These are phyloP conservation scores for Artibeus jamaicensis DNA, from an alignment of 2,797 vertebrate species.

Conservation along the genomic window DNA sequence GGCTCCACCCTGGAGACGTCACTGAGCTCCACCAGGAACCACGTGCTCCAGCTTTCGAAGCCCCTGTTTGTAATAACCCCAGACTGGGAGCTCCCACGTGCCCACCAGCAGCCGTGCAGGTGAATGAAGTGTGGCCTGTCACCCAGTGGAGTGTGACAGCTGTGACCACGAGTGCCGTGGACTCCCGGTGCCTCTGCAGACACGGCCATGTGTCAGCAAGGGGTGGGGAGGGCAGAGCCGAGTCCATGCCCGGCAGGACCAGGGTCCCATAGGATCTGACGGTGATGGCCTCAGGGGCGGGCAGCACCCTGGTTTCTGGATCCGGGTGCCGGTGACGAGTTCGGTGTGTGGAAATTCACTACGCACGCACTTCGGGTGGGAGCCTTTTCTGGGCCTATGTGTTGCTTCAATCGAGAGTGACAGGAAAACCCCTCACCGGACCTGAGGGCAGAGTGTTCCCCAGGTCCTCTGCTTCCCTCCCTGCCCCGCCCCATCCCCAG, in stretches of 20 bases:
- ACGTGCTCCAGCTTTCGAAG: too few relatives aligned
- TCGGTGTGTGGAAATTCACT: neutral
- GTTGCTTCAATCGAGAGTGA: neutral
- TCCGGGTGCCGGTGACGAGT: neutral
- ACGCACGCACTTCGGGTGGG: neutral
- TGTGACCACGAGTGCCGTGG: fast-evolving
- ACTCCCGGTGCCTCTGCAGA: neutral
- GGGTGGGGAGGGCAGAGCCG: neutral
- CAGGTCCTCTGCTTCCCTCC: neutral
- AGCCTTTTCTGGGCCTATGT: neutral
- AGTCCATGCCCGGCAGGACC: fast-evolving
- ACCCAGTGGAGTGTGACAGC: neutral
- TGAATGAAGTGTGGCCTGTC: neutral
- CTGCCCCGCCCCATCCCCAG: neutral
- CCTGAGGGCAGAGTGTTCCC: neutral
- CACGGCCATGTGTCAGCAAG: fast-evolving
- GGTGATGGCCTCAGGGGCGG: too few relatives aligned
- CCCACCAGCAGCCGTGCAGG: fast-evolving
- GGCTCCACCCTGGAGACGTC: neutral
- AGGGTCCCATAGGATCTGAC: fast-evolving
- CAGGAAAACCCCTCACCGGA: neutral
- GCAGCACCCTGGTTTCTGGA: neutral
- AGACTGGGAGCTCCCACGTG: neutral
- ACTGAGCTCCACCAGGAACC: neutral
- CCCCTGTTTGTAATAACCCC: fast-evolving